phyloP scores from a whole-genome alignment of 2,888 invertebrate species.

The Timema cristinae region DNA sequence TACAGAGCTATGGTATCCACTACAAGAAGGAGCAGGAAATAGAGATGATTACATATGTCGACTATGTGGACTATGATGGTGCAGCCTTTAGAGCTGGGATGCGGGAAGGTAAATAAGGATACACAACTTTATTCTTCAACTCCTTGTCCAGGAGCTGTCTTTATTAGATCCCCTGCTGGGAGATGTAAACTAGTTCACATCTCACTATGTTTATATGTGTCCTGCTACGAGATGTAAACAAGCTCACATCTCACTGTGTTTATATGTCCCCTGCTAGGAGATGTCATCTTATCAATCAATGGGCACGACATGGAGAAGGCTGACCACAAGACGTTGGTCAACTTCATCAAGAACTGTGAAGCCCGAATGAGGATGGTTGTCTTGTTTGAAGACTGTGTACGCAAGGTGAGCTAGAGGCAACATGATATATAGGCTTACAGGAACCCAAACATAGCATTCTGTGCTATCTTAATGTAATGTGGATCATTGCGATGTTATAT shows the following conservation, averaged over 20 bases:
- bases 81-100: slow-evolving; percentile 91
- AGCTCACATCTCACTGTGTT: too few relatives aligned
- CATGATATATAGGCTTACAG: background rate
- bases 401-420: slow-evolving; percentile 60
- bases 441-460: background rate
- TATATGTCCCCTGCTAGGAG: slow-evolving; percentile 51
- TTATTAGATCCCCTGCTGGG: background rate
- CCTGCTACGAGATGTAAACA: too few relatives aligned
- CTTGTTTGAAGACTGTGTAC: slow-evolving; percentile 92
- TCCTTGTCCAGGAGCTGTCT: background rate
- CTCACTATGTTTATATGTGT: too few relatives aligned
- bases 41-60: slow-evolving; percentile 95
- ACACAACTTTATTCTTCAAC: too few relatives aligned
- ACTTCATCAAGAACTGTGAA: slow-evolving; percentile 85
- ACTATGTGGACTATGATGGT: slow-evolving; percentile 90
- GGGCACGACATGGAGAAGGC: slow-evolving; percentile 93
- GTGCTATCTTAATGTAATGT: background rate
- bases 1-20: slow-evolving; percentile 91
- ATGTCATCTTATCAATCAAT: slow-evolving; percentile 93
- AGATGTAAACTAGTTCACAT: too few relatives aligned
- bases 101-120: slow-evolving; percentile 63
- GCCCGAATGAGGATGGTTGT: slow-evolving; percentile 93
- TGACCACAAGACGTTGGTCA: slow-evolving; percentile 91
- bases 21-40: slow-evolving; percentile 92
- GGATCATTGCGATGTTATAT: too few relatives aligned